phyloP scores from a whole-genome alignment of 2,797 vertebrate species.

The Hirundo rustica region DNA sequence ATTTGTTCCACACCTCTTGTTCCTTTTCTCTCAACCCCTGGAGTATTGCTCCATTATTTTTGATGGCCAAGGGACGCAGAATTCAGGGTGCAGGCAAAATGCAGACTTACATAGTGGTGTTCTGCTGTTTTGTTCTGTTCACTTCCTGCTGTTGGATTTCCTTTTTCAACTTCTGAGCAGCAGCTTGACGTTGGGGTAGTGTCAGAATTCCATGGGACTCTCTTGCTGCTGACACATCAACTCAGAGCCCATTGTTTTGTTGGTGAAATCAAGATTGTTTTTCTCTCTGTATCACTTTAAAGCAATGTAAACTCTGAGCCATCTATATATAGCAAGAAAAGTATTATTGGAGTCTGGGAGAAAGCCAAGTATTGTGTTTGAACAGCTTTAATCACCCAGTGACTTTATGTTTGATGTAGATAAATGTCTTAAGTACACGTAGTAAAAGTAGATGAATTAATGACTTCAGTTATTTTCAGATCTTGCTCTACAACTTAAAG shows the following conservation, averaged over 20 bases:
- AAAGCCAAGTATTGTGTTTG: constrained; percentile 64
- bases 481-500: not conserved
- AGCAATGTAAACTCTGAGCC: constrained; percentile 27
- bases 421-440: constrained; percentile 43
- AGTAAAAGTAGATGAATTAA: constrained; percentile 49
- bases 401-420: constrained; percentile 54
- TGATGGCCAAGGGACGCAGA: not conserved
- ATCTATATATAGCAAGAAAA: constrained; percentile 57
- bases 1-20: not conserved
- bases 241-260: constrained; percentile 15
- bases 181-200: not conserved
- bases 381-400: constrained; percentile 51
- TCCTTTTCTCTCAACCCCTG: not conserved
- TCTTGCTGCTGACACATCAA: not conserved
- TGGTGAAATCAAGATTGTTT: constrained; percentile 26
- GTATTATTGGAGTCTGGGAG: constrained; percentile 53
- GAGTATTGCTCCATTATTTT: not conserved
- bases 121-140: not conserved
- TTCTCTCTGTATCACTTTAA: constrained; percentile 50
- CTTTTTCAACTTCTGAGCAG: not conserved
- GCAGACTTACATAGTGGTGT: not conserved
- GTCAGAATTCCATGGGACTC: not conserved
- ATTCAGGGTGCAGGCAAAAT: not conserved
- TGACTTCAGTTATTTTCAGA: not conserved
- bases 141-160: not conserved